Evolutionary conservation across 2,797 vertebrate species (phyloP), one percentile per base, ranked within the genome.

Genomic region (Lithobates pipiens): DNA sequence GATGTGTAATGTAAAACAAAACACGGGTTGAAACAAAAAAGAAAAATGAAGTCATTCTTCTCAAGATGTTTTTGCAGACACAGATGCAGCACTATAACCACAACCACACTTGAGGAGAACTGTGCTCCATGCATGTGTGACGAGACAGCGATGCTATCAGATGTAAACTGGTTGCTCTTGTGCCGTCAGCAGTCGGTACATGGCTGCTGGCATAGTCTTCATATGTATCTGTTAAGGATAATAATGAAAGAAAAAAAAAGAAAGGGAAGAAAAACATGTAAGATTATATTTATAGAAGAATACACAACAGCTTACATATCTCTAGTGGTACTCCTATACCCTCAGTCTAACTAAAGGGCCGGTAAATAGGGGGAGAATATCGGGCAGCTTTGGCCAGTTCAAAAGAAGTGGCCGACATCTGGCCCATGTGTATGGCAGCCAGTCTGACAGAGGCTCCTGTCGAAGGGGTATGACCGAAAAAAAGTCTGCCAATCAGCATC

Each of bases 131-230:
- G 92, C 92, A 93, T 23, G 84, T 29, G 67, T 85, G 88, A 86
- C 0, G 74, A 75, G 87, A 74, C 21, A 74, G 77, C 67, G 0
- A 0, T 84, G 86, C 90, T 92, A 50, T 84, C 86, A 95, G 91
- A 95, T 95, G 94, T 95, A 95, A 87, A 95, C 92, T 0, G 95
- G 95, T 88, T 95, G 95, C 88, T 95, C 95, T 93, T 99, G 98
- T n/a, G 98, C 98, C 0, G 98, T 99, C 93, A 99, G 94, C 93
- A 99, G 95, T 89, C 98, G 95, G 92, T 99, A 99, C 98, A 99
- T 99, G 90, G 98, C 98, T 77, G 97, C 98, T 80, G 98, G 98
- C 98, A 99, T 99, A 0, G 98, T 99, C 95, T 99, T 99, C 98
- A 99, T 99, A 91, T 98, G 97, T 87, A 99, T 99, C 98, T 99